Evolutionary conservation across 2,113 vertebrate genomes (phyloP), one percentile per base, ranked within the genome.

Genomic region (Bambusicola thoracicus): DNA sequence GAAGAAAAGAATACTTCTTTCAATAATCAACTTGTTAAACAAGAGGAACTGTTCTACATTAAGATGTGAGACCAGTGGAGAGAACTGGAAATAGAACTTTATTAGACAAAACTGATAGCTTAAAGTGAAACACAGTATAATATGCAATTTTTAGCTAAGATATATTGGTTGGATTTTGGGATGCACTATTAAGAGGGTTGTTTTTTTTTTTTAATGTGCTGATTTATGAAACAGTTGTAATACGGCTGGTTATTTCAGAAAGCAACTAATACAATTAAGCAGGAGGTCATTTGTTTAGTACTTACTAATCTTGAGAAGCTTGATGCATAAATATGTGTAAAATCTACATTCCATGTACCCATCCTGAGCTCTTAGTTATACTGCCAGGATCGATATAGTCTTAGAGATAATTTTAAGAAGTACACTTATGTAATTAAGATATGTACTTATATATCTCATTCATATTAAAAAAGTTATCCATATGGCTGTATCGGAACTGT

Each of bases 1-100:
- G 66, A 49, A 10, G 8, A 10, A 2, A 46, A 86, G 73, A 38
- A 75, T 66, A 41, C 30, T 84, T 78, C 0, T 6, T 87, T 88
- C 67, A 90, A 94, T 95, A 95, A 94, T 81, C 65, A 78, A 49
- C 53, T 81, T 84, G 40, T 91, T 93, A 93, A 89, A 81, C 30
- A 69, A 74, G 62, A 73, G 13, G 7, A 67, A 76, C 15, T 55
- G 6, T 36, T 91, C 34, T 59, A 70, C 56, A 77, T 30, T 36
- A 56, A 53, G 25, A 53, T 79, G 8, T 38, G 44, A 82, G 21
- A 65, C 27, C 6, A 73, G 29, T 0, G 10, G 43, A 76, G 66
- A 70, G 27, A 84, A 79, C 1, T 81, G 27, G 21, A 89, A 89
- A 46, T 7, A 81, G 10, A 73, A 49, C 69, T 90, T 58, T 72